Base-by-base conservation (phyloP, 2,113 vertebrate genomes). In the Orycteropus afer region DNA sequence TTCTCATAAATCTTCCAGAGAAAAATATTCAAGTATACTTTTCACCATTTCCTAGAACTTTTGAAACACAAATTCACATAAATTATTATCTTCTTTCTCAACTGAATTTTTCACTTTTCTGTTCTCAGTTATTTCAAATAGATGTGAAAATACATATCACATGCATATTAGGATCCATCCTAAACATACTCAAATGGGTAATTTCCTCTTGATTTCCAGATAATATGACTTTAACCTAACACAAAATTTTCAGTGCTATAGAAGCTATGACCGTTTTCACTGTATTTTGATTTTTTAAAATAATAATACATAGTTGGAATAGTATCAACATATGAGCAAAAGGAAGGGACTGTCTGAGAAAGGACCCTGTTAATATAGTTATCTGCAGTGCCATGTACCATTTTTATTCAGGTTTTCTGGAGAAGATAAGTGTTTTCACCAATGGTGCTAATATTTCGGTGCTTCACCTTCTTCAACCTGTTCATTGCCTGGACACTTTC, bases 401-500 rank as follows among this genome's bases (percentile, higher is more conserved):
- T 57, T 85, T 92, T 74, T n/a, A 22, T 45, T 87, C 9, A 2
- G 0, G 18, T 42, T 94, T 91, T 74, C 69, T n/a, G 27, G 34
- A 93, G 74, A 93, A 74, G 18, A 32, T 10, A 14, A 27, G 57
- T 3, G 27, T 34, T 61, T 51, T 57, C 5, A 32, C 34, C 42
- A 27, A 22, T 17, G 15, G 12, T 2, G 1, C 3, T 15, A 8
- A 3, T 11, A 1, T 32, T n/a, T 4, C 69, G 4, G 13, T 45
- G 18, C 17, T 51, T 2, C 7, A 0, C 42, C 5, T 17, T 27
- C 20, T 25, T 61, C 27, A 0, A 22, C 15, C 32, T 20, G 63
- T 88, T 69, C 89, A 87, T 82, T 89, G 59, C 92, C 78, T 12
- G 90, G 91, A 55, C 49, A 83, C 34, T 11, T 6, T 13, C 3